Percentiles rank a stretch among this genome's conserved stretches.
phyloP scores from a whole-genome alignment of 2,888 invertebrate genomes.

The Chymomyza fuscimana region DNA sequence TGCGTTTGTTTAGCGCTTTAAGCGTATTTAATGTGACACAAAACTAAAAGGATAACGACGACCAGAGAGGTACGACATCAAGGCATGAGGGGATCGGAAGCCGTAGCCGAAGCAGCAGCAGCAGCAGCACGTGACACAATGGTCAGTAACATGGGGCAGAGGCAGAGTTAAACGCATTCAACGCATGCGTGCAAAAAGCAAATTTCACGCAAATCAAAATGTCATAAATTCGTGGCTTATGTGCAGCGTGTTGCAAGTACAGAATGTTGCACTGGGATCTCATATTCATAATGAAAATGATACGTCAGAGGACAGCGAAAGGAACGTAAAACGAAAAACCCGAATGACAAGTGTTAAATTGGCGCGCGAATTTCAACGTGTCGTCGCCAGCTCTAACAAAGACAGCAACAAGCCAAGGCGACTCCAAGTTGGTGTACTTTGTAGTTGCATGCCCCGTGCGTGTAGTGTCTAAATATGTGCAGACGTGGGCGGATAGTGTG shows the following conservation, averaged over 20 bases:
- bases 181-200: slow-evolving; percentile 76
- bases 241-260: slow-evolving; percentile 32
- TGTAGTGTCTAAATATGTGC: not conserved
- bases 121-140: slow-evolving; percentile 67
- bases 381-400: slow-evolving; percentile 63
- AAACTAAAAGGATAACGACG: slow-evolving; percentile 73
- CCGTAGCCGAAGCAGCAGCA: slow-evolving; percentile 20
- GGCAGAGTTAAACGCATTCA: slow-evolving; percentile 43
- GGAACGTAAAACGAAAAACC: slow-evolving; percentile 17
- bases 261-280: slow-evolving; percentile 28
- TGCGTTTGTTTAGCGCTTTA: slow-evolving; percentile 72
- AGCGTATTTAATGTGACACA: slow-evolving; percentile 74
- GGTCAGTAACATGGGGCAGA: slow-evolving; percentile 17
- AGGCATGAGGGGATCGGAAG: too few relatives aligned
- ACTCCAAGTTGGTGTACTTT: slow-evolving; percentile 30
- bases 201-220: slow-evolving; percentile 79
- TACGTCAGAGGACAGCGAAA: slow-evolving; percentile 43
- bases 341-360: slow-evolving; percentile 74
- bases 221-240: slow-evolving; percentile 76
- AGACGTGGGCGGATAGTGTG: not conserved
- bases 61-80: slow-evolving; percentile 27
- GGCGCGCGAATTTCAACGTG: slow-evolving; percentile 70
- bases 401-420: slow-evolving; percentile 40
- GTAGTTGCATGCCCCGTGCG: slow-evolving; percentile 4
- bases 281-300: slow-evolving; percentile 73